Evolutionary conservation across 1,140 invertebrate species (phyloP).

Genomic region (Agrilus planipennis): DNA sequence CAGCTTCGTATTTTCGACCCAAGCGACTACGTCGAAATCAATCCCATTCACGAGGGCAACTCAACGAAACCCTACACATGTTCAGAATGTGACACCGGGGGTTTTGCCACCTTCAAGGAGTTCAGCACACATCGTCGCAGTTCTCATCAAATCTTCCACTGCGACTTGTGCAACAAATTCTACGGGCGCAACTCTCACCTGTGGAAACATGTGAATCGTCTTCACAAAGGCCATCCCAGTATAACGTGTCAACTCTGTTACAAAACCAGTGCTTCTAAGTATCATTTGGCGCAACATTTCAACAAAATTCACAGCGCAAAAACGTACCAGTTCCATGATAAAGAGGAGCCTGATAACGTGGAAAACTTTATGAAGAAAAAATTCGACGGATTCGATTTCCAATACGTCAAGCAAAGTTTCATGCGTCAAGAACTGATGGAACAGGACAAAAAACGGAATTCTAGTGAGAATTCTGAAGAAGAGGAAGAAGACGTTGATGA

Average conservation of each 20-base stretch:
- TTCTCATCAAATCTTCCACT: slow-evolving; percentile 44
- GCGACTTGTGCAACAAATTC: slow-evolving; percentile 49
- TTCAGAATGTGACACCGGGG: slow-evolving; percentile 26
- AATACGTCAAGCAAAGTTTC: slow-evolving; percentile 24
- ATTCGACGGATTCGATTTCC: slow-evolving; percentile 23
- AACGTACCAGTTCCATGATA: slow-evolving; percentile 21
- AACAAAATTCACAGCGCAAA: slow-evolving; percentile 44
- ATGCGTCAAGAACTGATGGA: slow-evolving; percentile 22
- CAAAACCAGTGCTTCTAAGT: slow-evolving; percentile 47
- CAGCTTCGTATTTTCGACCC: slow-evolving; percentile 37
- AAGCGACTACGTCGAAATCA: slow-evolving; percentile 39
- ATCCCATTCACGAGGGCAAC: slow-evolving; percentile 36
- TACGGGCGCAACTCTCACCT: slow-evolving; percentile 49
- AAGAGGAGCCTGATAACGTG: slow-evolving; percentile 5
- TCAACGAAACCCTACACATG: slow-evolving; percentile 26
- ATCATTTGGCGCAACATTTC: slow-evolving; percentile 45
- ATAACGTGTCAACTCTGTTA: slow-evolving; percentile 47
- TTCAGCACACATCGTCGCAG: slow-evolving; percentile 42
- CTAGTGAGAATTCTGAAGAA: slow-evolving; percentile 5
- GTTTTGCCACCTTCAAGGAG: slow-evolving; percentile 37
- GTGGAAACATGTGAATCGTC: slow-evolving; percentile 51
- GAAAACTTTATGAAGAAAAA: slow-evolving; percentile 26
- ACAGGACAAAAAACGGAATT: slow-evolving; percentile 7
- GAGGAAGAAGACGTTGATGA: slow-evolving; percentile 9
- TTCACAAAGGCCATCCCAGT: slow-evolving; percentile 47